Percentiles rank a stretch among this genome's conserved stretches.
These are phyloP conservation scores for Rousettus madagascariensis DNA, from an alignment of 2,797 vertebrate species.

Conservation along the genomic window DNA sequence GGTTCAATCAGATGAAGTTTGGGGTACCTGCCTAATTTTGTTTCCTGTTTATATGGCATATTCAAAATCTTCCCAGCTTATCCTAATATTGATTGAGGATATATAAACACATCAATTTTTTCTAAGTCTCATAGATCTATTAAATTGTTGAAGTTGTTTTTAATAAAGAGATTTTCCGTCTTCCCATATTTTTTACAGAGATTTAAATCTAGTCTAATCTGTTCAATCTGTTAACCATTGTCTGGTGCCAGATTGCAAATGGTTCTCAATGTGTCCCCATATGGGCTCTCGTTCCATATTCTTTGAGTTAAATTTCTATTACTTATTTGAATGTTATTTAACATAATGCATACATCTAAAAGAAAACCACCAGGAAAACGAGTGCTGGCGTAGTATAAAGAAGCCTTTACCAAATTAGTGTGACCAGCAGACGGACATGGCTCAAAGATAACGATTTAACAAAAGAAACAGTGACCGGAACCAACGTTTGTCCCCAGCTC, in stretches of 20 bases:
- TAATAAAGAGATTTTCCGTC: constrained; percentile 49
- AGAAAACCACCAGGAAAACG: constrained; percentile 31
- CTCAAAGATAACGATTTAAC: background rate
- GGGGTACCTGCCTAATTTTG: background rate
- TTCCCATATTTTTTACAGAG: constrained; percentile 21
- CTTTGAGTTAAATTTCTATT: constrained; percentile 40
- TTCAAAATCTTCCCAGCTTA: background rate
- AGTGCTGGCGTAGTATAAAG: constrained; percentile 25
- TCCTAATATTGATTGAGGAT: background rate
- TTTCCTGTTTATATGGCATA: background rate
- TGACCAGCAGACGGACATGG: background rate
- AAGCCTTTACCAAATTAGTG: constrained; percentile 49
- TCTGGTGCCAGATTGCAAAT: background rate
- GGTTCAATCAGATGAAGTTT: background rate
- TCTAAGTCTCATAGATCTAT: constrained; percentile 16
- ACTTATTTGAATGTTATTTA: constrained; percentile 52
- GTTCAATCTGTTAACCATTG: constrained; percentile 15
- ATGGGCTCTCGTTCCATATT: background rate
- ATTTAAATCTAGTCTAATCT: constrained; percentile 11
- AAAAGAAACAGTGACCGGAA: constrained; percentile 40
- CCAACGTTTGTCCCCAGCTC: background rate
- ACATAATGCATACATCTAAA: background rate
- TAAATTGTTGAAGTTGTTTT: constrained; percentile 18
- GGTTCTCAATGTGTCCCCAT: background rate
- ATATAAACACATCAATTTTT: background rate